A percentile compares a stretch with the other conserved stretches of the same genome.
These are phyloP conservation scores for Xerus inauris DNA, from an alignment of 2,113 vertebrate species.

Conservation along the genomic window DNA sequence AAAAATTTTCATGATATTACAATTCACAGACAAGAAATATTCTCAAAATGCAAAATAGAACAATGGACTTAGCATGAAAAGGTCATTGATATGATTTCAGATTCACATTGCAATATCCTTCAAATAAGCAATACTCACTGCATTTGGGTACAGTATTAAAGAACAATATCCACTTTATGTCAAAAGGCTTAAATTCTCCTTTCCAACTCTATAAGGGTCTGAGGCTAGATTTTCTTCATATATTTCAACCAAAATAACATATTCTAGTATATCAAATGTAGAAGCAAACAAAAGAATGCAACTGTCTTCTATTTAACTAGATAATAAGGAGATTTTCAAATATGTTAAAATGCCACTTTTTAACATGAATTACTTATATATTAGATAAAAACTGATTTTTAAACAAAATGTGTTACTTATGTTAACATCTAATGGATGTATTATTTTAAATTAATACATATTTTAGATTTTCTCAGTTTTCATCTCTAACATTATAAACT, in stretches of 20 bases:
- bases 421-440: not conserved
- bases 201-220: not conserved
- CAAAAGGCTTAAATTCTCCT: not conserved
- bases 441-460: constrained; percentile 11
- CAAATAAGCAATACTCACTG: not conserved
- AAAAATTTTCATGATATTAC: constrained; percentile 14
- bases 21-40: not conserved
- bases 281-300: not conserved
- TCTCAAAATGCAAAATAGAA: not conserved
- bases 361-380: not conserved
- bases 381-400: not conserved
- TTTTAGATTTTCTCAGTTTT: not conserved
- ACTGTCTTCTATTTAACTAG: not conserved
- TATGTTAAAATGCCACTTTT: not conserved
- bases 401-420: not conserved
- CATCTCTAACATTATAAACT: not conserved
- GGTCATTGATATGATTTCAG: not conserved
- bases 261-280: not conserved
- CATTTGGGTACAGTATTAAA: not conserved
- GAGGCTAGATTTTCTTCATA: not conserved
- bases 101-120: not conserved
- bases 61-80: not conserved
- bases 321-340: not conserved
- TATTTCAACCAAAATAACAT: not conserved
- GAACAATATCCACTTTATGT: not conserved